Conservation (phyloP, 2,797 vertebrate species). For the Pipistrellus pygmaeus region DNA sequence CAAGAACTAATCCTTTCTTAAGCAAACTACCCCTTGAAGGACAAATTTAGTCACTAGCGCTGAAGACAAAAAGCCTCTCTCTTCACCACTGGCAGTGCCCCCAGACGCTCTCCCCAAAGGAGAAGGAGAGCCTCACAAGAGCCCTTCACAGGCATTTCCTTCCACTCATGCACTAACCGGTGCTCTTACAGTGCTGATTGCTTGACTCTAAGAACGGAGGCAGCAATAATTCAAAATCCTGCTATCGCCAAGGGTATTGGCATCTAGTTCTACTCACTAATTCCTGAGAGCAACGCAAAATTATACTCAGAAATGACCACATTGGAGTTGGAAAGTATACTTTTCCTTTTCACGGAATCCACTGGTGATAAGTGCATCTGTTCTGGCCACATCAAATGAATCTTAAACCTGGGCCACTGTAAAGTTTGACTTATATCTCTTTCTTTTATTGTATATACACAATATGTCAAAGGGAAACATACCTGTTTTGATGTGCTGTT, state of each 20-base stretch:
- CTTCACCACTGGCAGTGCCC: background rate
- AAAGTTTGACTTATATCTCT: background rate
- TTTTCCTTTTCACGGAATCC: background rate
- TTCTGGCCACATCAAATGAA: background rate
- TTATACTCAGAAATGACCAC: background rate
- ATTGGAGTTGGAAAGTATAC: background rate
- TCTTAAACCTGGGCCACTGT: background rate
- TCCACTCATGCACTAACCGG: accelerated
- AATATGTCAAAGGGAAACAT: background rate
- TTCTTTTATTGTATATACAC: background rate
- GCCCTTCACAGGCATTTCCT: background rate
- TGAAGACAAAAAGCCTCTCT: background rate
- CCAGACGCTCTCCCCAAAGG: background rate
- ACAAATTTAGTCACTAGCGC: background rate
- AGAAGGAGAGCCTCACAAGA: background rate
- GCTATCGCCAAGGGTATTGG: background rate
- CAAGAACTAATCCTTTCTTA: background rate
- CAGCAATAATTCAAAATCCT: background rate
- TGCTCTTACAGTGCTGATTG: background rate
- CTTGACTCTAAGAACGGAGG: accelerated
- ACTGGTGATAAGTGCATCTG: background rate
- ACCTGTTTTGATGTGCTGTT: background rate
- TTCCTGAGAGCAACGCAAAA: background rate
- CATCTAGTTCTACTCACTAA: background rate
- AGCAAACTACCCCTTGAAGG: background rate